Conservation (phyloP, 1,140 invertebrate species). For the Pararge aegeria region DNA sequence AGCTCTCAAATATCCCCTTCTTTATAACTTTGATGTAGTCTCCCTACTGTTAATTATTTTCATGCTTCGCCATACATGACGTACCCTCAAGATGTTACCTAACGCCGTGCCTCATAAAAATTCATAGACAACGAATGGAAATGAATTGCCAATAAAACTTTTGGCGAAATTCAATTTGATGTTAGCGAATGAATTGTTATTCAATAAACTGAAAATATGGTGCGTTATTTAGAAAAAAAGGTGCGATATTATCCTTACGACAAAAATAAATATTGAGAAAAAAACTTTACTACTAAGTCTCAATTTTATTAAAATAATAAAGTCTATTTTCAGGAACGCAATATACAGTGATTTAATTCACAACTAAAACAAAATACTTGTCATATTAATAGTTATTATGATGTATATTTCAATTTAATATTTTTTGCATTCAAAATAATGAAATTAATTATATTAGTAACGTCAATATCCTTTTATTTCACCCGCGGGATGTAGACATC, state of each 20-base stretch:
- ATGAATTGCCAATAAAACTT: constrained; percentile 30
- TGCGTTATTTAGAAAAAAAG: not conserved
- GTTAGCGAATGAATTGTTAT: constrained; percentile 18
- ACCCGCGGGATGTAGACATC: constrained; percentile 1
- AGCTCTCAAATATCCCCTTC: constrained; percentile 73
- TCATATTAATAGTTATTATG: no score
- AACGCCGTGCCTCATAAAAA: constrained; percentile 56
- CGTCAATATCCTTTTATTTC: not conserved
- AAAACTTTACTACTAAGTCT: no score
- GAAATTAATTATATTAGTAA: not conserved
- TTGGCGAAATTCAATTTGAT: constrained; percentile 21
- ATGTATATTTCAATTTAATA: no score
- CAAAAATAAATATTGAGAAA: no score
- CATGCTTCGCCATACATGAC: constrained; percentile 61
- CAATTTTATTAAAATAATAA: no score
- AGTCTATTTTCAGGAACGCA: no score
- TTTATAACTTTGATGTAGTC: constrained; percentile 74
- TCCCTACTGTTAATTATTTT: constrained; percentile 76
- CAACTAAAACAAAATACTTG: no score
- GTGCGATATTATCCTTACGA: not conserved
- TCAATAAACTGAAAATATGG: constrained; percentile 12
- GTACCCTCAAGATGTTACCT: constrained; percentile 55
- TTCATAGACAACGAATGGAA: constrained; percentile 48
- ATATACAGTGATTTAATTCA: no score
- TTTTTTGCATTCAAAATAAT: no score